Conservation (phyloP, 2,797 vertebrate species). For the Sitta carolinensis region DNA sequence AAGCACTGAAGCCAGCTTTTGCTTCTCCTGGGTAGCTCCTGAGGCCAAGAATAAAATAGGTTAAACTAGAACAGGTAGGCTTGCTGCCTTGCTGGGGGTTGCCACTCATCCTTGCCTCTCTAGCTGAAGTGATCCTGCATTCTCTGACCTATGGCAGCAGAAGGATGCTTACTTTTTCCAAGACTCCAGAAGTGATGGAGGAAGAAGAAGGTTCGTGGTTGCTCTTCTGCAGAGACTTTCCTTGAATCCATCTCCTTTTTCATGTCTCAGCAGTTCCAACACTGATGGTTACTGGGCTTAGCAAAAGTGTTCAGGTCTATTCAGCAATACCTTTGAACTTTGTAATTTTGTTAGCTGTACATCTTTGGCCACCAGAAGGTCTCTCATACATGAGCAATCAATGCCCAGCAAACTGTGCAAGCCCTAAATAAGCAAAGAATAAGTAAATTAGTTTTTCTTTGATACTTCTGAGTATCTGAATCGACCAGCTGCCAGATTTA, state of each 20-base stretch:
- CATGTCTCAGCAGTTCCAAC: neutral
- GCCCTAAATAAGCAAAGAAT: neutral
- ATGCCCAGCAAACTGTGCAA: neutral
- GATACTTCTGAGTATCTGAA: neutral
- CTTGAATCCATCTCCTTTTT: neutral
- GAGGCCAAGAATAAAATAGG: neutral
- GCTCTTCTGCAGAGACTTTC: neutral
- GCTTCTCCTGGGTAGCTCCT: neutral
- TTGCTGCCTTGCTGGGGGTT: neutral
- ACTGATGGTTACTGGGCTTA: neutral
- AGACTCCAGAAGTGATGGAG: neutral
- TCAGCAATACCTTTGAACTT: neutral
- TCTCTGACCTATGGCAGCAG: neutral
- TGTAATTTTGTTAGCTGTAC: neutral
- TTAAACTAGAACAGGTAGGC: neutral
- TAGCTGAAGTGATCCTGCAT: neutral
- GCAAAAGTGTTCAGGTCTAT: neutral
- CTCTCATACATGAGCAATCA: neutral
- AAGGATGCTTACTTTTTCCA: neutral
- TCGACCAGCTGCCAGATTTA: accelerated
- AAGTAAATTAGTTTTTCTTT: neutral
- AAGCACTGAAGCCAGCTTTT: neutral
- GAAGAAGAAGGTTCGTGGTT: neutral
- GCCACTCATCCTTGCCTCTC: neutral
- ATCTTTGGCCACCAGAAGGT: neutral